Evolutionary conservation across 1,140 invertebrate genomes (phyloP).

Genomic region (Drosophila burlai): DNA sequence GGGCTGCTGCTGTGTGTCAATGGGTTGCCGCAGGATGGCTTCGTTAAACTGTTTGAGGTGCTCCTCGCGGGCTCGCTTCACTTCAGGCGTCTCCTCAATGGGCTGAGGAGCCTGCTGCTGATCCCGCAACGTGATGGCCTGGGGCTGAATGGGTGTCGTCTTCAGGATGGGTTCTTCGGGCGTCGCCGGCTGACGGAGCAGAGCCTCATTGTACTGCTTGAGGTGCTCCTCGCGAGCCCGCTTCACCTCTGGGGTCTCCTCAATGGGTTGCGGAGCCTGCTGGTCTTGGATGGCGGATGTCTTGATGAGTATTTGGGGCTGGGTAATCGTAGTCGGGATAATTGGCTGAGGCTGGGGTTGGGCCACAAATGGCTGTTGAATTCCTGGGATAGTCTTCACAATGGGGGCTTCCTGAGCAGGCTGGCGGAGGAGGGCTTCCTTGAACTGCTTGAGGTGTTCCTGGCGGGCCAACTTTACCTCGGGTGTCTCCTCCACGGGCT

Average conservation of each 20-base stretch:
- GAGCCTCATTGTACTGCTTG: constrained; percentile 56
- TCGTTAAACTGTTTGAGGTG: constrained; percentile 70
- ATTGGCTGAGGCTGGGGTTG: constrained; percentile 5
- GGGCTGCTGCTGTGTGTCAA: constrained; percentile 33
- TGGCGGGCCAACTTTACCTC: constrained; percentile 69
- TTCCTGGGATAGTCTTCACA: constrained; percentile 25
- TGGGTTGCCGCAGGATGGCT: constrained; percentile 38
- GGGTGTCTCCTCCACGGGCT: constrained; percentile 61
- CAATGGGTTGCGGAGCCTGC: constrained; percentile 38
- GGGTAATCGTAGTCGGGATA: neutral
- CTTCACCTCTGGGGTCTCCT: constrained; percentile 64
- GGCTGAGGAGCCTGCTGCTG: constrained; percentile 19
- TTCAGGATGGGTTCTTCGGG: constrained; percentile 34
- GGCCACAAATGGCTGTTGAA: constrained; percentile 24
- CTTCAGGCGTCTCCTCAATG: constrained; percentile 65
- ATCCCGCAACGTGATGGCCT: neutral
- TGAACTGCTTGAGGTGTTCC: constrained; percentile 68
- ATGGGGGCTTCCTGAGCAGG: constrained; percentile 1
- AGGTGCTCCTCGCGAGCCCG: constrained; percentile 72
- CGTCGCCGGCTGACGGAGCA: constrained; percentile 35
- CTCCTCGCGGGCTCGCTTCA: constrained; percentile 67
- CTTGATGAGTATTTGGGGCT: constrained; percentile 3
- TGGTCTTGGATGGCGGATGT: constrained; percentile 4
- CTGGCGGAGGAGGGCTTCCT: constrained; percentile 55
- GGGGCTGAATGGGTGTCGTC: constrained; percentile 6